Conservation (phyloP, 2,797 vertebrate genomes). For the Spatula clypeata region DNA sequence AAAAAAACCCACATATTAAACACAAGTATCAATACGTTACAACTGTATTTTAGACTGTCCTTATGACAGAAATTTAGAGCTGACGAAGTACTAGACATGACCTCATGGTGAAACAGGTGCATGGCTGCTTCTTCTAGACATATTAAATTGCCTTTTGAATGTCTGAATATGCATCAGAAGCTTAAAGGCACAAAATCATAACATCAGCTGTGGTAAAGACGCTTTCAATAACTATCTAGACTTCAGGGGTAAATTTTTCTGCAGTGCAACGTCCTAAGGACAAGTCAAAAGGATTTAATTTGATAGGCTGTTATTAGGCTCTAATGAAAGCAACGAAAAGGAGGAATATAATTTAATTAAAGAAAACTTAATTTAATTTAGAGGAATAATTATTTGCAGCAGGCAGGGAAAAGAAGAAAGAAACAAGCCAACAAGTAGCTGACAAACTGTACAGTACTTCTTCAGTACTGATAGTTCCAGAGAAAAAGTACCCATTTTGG, state of each 20-base stretch:
- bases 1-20: neutral
- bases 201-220: slow-evolving; percentile 21
- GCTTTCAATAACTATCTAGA: slow-evolving; percentile 50
- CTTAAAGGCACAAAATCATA: slow-evolving; percentile 64
- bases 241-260: slow-evolving; percentile 10
- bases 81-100: neutral
- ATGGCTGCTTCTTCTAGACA: slow-evolving; percentile 29
- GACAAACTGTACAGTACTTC: neutral
- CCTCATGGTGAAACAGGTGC: slow-evolving; percentile 17
- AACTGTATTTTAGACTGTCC: neutral
- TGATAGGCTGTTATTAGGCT: neutral
- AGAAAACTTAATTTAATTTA: slow-evolving; percentile 11
- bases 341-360: slow-evolving; percentile 5
- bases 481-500: neutral
- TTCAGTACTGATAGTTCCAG: neutral
- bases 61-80: neutral
- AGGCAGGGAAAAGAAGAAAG: neutral
- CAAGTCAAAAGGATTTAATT: neutral
- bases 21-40: fast-evolving
- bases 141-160: slow-evolving; percentile 22
- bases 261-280: slow-evolving; percentile 36
- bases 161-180: slow-evolving; percentile 70
- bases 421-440: neutral
- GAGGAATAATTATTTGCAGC: neutral
- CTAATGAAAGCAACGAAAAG: slow-evolving; percentile 16